A percentile compares a stretch with the other conserved stretches of the same genome.
Evolutionary conservation across 2,888 invertebrate species (phyloP).

Genomic region (Tachina fera): DNA sequence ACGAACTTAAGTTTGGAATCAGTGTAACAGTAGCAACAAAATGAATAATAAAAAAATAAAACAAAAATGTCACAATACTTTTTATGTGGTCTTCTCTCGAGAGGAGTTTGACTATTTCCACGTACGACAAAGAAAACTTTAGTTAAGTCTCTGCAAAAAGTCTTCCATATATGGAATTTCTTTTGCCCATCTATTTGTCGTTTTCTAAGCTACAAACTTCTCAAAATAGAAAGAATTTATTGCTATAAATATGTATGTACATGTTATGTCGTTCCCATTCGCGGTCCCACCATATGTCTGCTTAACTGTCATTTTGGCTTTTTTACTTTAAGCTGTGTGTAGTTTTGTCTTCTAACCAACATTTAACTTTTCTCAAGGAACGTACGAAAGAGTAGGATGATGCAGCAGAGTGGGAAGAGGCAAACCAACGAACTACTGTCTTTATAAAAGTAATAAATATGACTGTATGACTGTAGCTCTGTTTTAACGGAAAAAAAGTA

Average conservation of each 20-base stretch:
- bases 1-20: neutral
- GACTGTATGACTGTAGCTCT: slow-evolving; percentile 21
- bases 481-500: slow-evolving; percentile 22
- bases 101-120: slow-evolving; percentile 24
- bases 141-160: slow-evolving; percentile 31
- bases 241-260: slow-evolving; percentile 6
- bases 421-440: slow-evolving; percentile 42
- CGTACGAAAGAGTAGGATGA: too few relatives aligned
- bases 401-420: neutral
- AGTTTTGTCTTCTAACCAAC: slow-evolving; percentile 18
- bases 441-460: slow-evolving; percentile 33
- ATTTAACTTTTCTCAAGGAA: neutral
- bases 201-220: slow-evolving; percentile 49
- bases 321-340: slow-evolving; percentile 16
- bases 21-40: slow-evolving; percentile 15
- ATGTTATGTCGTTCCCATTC: neutral
- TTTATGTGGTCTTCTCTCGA: slow-evolving; percentile 33
- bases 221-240: slow-evolving; percentile 61
- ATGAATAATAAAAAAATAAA: neutral
- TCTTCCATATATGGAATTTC: slow-evolving; percentile 46
- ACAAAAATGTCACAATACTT: neutral
- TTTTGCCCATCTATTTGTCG: slow-evolving; percentile 41
- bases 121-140: slow-evolving; percentile 12
- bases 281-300: slow-evolving; percentile 8
- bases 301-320: neutral